phyloP scores from a whole-genome alignment of 2,888 invertebrate genomes.

The Cheilosia vulpina region DNA sequence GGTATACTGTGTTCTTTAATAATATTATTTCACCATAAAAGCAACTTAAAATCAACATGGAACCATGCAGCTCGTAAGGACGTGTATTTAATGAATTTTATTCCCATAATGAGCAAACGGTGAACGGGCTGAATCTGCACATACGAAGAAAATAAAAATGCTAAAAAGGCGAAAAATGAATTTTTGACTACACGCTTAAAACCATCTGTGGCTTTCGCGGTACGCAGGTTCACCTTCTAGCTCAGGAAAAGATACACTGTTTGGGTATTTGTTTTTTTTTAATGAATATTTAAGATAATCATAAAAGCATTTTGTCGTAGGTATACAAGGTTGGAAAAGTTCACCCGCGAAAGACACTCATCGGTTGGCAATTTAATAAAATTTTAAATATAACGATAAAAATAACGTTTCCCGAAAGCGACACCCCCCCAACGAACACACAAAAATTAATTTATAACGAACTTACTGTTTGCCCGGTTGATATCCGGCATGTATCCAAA shows the following conservation, averaged over 20 bases:
- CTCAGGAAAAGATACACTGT: conserved; percentile 4
- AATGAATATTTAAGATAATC: conserved; percentile 67
- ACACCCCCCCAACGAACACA: too few species aligned
- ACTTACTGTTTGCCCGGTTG: conserved; percentile 71
- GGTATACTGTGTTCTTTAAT: background rate
- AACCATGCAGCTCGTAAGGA: conserved; percentile 4
- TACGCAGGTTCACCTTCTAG: conserved; percentile 27
- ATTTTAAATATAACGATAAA: conserved; percentile 26
- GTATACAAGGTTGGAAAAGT: conserved; percentile 21
- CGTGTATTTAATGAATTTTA: conserved; percentile 32
- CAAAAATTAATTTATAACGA: conserved; percentile 11
- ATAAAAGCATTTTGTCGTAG: conserved; percentile 63
- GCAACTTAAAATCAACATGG: conserved; percentile 21
- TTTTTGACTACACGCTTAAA: conserved; percentile 65
- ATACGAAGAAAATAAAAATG: background rate
- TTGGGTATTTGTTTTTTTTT: conserved; percentile 18
- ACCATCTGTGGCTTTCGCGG: conserved; percentile 46
- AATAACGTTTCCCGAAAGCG: conserved; percentile 2
- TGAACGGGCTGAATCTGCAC: background rate
- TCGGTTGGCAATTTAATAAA: conserved; percentile 34
- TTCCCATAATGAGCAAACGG: conserved; percentile 33
- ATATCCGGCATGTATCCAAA: conserved; percentile 64
- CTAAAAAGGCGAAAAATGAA: conserved; percentile 40
- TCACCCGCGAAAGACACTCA: conserved; percentile 16
- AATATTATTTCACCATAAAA: conserved; percentile 15